phyloP scores from a whole-genome alignment of 2,797 vertebrate species.

The Hippoglossus hippoglossus region DNA sequence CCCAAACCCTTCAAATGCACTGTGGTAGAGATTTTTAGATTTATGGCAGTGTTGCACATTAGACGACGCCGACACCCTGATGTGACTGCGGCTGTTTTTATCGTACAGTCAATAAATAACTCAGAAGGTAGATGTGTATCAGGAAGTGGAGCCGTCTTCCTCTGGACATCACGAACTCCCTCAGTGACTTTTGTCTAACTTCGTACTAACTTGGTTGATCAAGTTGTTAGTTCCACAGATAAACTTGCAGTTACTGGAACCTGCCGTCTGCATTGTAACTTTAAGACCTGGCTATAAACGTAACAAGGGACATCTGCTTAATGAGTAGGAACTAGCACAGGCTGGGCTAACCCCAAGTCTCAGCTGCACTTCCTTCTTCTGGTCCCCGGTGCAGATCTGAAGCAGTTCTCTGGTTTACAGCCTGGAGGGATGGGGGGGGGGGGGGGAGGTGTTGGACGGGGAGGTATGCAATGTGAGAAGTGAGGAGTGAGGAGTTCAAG shows the following conservation, averaged over 20 bases:
- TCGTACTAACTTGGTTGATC: not conserved
- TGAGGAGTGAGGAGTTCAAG: constrained; percentile 62
- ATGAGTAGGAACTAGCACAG: constrained; percentile 21
- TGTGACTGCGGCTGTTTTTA: not conserved
- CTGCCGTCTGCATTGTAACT: not conserved
- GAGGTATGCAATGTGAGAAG: constrained; percentile 60
- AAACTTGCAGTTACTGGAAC: not conserved
- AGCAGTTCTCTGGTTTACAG: constrained; percentile 45
- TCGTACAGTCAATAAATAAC: not conserved
- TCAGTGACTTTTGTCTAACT: constrained; percentile 3
- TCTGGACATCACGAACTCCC: constrained; percentile 28
- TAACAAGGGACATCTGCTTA: constrained; percentile 23
- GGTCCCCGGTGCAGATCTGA: constrained; percentile 46
- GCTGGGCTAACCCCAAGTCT: constrained; percentile 24
- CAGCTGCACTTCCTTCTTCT: constrained; percentile 28
- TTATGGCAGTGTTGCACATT: not conserved
- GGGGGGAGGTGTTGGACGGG: constrained; percentile 7
- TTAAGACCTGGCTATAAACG: constrained; percentile 8
- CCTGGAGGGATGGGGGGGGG: constrained; percentile 28
- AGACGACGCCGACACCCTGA: not conserved
- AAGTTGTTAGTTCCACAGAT: not conserved
- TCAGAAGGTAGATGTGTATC: constrained; percentile 5
- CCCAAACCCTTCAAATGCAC: not conserved
- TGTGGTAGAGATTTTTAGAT: not conserved
- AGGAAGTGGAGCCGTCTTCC: constrained; percentile 43